These are phyloP conservation scores for Poecile atricapillus DNA, from an alignment of 2,113 vertebrate genomes.

Conservation along the genomic window DNA sequence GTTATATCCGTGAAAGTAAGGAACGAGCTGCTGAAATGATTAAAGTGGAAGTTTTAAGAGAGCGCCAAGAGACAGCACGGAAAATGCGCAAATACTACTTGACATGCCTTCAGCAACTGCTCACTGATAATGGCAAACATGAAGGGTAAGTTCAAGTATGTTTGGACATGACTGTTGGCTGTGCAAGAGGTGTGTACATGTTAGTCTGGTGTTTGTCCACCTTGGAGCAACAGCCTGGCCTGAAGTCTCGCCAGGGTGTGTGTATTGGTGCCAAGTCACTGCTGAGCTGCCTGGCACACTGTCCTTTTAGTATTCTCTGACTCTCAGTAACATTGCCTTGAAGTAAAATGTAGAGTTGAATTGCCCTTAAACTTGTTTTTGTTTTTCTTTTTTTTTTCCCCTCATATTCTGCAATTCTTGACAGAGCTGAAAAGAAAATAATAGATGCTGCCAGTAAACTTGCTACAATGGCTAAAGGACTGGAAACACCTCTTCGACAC, in stretches of 20 bases:
- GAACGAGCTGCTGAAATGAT: constrained; percentile 88
- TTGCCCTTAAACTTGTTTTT: neutral
- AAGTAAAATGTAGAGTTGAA: neutral
- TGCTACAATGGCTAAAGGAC: constrained; percentile 88
- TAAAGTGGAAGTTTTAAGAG: constrained; percentile 82
- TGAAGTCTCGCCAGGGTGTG: neutral
- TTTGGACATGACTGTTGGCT: neutral
- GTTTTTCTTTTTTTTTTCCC: neutral
- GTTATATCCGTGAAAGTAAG: constrained; percentile 90
- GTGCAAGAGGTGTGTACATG: neutral
- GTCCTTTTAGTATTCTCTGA: neutral
- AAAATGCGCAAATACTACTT: constrained; percentile 92
- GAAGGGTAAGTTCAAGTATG: constrained; percentile 72
- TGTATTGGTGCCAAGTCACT: fast-evolving
- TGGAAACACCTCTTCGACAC: constrained; percentile 83
- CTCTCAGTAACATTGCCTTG: neutral
- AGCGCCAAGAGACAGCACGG: constrained; percentile 87
- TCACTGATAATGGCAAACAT: constrained; percentile 82
- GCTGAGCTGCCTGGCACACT: neutral
- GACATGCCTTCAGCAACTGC: constrained; percentile 89
- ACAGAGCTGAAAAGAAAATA: constrained; percentile 93
- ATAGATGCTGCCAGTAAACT: constrained; percentile 92
- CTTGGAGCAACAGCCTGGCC: neutral
- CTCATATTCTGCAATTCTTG: constrained; percentile 37
- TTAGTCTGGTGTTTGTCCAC: neutral